Evolutionary conservation across 2,113 vertebrate species (phyloP).

Genomic region (Bostrychus sinensis): DNA sequence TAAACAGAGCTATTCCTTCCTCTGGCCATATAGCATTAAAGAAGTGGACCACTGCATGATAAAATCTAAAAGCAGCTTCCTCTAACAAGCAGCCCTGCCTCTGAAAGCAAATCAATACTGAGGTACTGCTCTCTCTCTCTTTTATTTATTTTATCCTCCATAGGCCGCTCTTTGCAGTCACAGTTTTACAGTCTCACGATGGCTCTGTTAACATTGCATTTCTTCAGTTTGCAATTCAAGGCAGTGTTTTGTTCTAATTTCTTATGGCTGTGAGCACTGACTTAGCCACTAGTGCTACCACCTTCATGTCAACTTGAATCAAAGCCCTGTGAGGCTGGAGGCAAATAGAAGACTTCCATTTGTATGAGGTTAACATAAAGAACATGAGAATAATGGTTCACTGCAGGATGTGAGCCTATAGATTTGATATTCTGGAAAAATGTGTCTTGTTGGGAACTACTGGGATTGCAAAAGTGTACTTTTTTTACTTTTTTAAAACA

Average conservation of each 20-base stretch:
- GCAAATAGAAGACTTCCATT: neutral
- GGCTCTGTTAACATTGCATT: neutral
- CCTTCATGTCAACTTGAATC: slow-evolving; percentile 35
- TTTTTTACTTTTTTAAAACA: no score
- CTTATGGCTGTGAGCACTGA: neutral
- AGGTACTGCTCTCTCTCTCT: slow-evolving; percentile 5
- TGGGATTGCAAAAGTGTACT: no score
- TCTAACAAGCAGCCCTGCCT: slow-evolving; percentile 3
- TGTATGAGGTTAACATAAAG: slow-evolving; percentile 11
- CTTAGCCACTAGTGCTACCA: slow-evolving; percentile 18
- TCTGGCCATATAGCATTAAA: slow-evolving; percentile 7
- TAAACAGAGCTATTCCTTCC: slow-evolving; percentile 10
- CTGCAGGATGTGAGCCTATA: neutral
- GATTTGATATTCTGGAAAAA: neutral
- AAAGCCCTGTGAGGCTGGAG: neutral
- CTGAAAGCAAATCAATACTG: slow-evolving; percentile 5
- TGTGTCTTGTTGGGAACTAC: no score
- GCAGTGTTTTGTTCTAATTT: slow-evolving; percentile 23
- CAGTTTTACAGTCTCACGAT: neutral
- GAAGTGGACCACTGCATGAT: neutral
- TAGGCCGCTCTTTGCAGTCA: neutral
- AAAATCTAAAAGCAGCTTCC: slow-evolving; percentile 7
- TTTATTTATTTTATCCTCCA: neutral
- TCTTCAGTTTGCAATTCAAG: neutral
- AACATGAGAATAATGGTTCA: neutral